Evolutionary conservation across 2,113 vertebrate species (phyloP).

Genomic region (Nycticebus coucang): DNA sequence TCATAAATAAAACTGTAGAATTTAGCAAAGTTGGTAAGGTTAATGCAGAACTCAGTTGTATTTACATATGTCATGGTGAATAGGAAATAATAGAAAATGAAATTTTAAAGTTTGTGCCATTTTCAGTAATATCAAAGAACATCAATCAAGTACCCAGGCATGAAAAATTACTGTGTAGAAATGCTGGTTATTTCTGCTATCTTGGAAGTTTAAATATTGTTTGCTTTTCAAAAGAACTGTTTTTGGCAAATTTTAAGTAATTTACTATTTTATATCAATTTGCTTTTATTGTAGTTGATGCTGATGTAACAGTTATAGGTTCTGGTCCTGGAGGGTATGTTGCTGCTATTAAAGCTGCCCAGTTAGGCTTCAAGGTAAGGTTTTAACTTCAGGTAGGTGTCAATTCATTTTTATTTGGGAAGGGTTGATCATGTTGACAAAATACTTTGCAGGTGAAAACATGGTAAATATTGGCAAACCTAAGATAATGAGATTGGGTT

Average conservation of each 20-base stretch:
- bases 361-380: slow-evolving; percentile 97
- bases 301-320: slow-evolving; percentile 96
- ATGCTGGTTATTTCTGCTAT: slow-evolving; percentile 6
- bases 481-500: background rate
- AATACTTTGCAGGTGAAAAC: slow-evolving; percentile 19
- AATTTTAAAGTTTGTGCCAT: slow-evolving; percentile 26
- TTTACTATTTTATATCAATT: slow-evolving; percentile 53
- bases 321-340: slow-evolving; percentile 98
- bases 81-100: slow-evolving; percentile 32
- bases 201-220: background rate
- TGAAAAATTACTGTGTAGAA: slow-evolving; percentile 26
- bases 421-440: background rate
- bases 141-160: background rate
- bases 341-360: slow-evolving; percentile 98
- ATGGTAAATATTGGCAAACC: slow-evolving; percentile 1
- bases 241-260: slow-evolving; percentile 37
- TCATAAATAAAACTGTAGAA: background rate
- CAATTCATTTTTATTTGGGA: background rate
- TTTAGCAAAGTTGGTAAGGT: background rate
- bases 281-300: slow-evolving; percentile 90
- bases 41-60: background rate
- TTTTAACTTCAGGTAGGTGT: background rate
- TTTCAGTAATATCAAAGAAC: slow-evolving; percentile 25
- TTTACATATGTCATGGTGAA: background rate
- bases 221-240: background rate